These are phyloP conservation scores for Hylaeus volcanicus DNA, from an alignment of 1,140 invertebrate genomes.

Conservation along the genomic window DNA sequence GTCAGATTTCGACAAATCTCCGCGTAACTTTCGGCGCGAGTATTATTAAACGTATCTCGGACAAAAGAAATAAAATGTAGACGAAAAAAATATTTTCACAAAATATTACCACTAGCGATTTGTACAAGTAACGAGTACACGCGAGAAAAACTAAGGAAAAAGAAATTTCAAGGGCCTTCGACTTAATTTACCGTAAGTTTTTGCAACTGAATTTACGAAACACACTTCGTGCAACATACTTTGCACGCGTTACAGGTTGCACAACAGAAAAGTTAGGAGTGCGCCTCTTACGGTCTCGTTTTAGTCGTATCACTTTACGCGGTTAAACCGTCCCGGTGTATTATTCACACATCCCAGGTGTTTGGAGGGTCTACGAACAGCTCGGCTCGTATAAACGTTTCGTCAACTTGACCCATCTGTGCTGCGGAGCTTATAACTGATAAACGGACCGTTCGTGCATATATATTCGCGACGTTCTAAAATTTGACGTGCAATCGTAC, in stretches of 20 bases:
- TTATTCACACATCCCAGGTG: slow-evolving; percentile 38
- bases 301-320: slow-evolving; percentile 13
- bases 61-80: too few species aligned
- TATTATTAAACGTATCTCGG: neutral
- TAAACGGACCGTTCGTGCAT: slow-evolving; percentile 22
- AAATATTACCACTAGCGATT: too few species aligned
- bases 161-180: too few species aligned
- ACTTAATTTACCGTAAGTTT: neutral
- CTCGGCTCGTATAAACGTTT: slow-evolving; percentile 30
- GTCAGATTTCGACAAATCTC: neutral
- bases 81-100: too few species aligned
- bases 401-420: slow-evolving; percentile 47
- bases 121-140: too few species aligned
- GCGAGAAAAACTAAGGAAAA: too few species aligned
- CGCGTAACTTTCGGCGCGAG: neutral
- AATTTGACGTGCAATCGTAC: neutral
- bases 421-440: slow-evolving; percentile 28
- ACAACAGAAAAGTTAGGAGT: neutral
- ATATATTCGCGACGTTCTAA: neutral
- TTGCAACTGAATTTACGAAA: neutral
- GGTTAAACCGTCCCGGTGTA: neutral
- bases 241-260: neutral
- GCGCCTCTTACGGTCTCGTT: neutral
- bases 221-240: neutral
- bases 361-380: neutral